A percentile compares a stretch with the other conserved stretches of the same genome.
Conservation (phyloP, 2,888 invertebrate genomes). For the Diabrotica balteata region DNA sequence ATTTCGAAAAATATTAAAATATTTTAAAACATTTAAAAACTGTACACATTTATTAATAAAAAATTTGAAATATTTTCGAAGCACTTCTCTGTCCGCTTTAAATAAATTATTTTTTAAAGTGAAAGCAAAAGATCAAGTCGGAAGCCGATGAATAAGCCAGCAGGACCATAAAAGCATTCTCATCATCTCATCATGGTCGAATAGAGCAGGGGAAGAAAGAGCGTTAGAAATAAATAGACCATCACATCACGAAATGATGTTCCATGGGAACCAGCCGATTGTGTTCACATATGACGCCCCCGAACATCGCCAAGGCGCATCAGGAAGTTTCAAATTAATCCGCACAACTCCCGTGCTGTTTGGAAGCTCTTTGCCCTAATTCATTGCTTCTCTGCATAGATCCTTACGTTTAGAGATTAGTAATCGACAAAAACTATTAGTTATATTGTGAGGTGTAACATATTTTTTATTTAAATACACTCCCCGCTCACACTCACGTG, state of each 20-base stretch:
- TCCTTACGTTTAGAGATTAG: background rate
- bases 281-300: conserved; percentile 55
- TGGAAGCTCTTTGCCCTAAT: background rate
- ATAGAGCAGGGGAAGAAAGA: conserved; percentile 8
- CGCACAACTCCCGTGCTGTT: background rate
- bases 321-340: conserved; percentile 20
- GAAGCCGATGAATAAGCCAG: conserved; percentile 21
- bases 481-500: too few species aligned
- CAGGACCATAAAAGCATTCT: conserved; percentile 21
- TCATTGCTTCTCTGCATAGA: background rate
- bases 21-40: background rate
- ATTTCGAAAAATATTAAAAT: too few species aligned
- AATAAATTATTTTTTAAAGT: conserved; percentile 15
- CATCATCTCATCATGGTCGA: conserved; percentile 17
- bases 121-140: conserved; percentile 24
- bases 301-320: conserved; percentile 14
- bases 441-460: too few species aligned
- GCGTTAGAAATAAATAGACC: conserved; percentile 39
- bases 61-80: background rate
- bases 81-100: background rate
- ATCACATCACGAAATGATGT: conserved; percentile 53
- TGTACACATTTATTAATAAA: background rate
- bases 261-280: conserved; percentile 54
- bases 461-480: too few species aligned
- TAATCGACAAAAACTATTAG: background rate